phyloP scores from a whole-genome alignment of 2,888 invertebrate species.

The Erebia ligea region DNA sequence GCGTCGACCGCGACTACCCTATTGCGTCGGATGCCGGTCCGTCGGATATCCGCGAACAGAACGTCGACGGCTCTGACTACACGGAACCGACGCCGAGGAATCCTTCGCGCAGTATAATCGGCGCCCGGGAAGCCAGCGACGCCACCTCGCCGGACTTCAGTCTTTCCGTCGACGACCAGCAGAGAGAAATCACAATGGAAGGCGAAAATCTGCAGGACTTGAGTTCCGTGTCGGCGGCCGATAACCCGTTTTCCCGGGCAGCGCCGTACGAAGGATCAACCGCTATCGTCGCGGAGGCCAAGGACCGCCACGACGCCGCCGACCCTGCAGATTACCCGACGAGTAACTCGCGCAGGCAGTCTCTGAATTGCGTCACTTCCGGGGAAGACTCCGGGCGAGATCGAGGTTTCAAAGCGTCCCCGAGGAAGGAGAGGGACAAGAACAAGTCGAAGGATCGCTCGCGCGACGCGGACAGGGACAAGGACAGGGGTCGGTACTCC shows the following conservation, averaged over 20 bases:
- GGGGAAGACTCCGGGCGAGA: constrained; percentile 76
- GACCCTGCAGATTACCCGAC: constrained; percentile 62
- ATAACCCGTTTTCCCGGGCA: constrained; percentile 70
- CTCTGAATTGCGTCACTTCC: constrained; percentile 65
- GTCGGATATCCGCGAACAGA: constrained; percentile 67
- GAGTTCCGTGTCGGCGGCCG: constrained; percentile 64
- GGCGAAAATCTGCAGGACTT: constrained; percentile 83
- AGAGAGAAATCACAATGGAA: constrained; percentile 83
- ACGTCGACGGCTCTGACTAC: constrained; percentile 76
- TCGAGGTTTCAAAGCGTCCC: constrained; percentile 63
- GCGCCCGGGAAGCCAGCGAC: constrained; percentile 53
- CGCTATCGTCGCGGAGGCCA: constrained; percentile 54
- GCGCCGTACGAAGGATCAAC: constrained; percentile 79
- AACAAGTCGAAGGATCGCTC: constrained; percentile 61
- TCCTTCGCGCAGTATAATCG: constrained; percentile 58
- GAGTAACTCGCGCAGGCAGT: constrained; percentile 60
- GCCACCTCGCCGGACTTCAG: constrained; percentile 56
- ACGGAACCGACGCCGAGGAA: constrained; percentile 61
- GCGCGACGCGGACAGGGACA: constrained; percentile 57
- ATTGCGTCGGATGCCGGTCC: constrained; percentile 59
- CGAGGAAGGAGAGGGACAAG: constrained; percentile 66
- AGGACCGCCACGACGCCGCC: constrained; percentile 58
- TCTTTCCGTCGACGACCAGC: constrained; percentile 62
- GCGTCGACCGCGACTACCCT: constrained; percentile 75
- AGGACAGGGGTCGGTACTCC: constrained; percentile 57